phyloP scores from a whole-genome alignment of 2,888 invertebrate species.

The Chloroclysta siterata region DNA sequence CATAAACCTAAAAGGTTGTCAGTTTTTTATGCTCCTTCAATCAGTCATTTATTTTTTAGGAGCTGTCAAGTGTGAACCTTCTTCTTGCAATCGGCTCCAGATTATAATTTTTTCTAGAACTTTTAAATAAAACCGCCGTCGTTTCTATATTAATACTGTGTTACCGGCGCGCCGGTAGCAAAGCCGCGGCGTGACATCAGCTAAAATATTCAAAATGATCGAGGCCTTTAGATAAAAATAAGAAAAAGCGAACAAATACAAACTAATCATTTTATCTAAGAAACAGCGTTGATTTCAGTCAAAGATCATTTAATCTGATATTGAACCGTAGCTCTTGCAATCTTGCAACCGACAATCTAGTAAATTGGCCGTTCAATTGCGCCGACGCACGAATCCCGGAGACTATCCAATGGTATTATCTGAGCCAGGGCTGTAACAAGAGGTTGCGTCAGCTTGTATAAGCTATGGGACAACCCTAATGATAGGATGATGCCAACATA shows the following conservation, averaged over 20 bases:
- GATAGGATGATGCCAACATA: neutral
- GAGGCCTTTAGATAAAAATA: too few species aligned
- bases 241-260: constrained; percentile 7
- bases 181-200: too few species aligned
- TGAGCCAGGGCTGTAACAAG: constrained; percentile 1
- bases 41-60: too few species aligned
- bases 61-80: too few species aligned
- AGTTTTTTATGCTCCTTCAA: too few species aligned
- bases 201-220: too few species aligned
- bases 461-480: neutral
- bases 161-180: too few species aligned
- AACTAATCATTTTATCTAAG: constrained; percentile 14
- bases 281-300: constrained; percentile 28
- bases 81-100: too few species aligned
- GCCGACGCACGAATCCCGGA: constrained; percentile 37
- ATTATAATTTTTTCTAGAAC: too few species aligned
- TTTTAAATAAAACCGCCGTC: too few species aligned
- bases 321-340: constrained; percentile 37
- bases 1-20: too few species aligned
- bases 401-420: constrained; percentile 18
- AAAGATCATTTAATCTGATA: constrained; percentile 40
- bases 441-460: neutral
- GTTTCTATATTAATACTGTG: too few species aligned
- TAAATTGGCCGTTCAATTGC: constrained; percentile 40
- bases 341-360: constrained; percentile 37